A percentile compares a stretch with the other conserved stretches of the same genome.
These are phyloP conservation scores for Micrasema minimum DNA, from an alignment of 1,140 invertebrate genomes.

Conservation along the genomic window DNA sequence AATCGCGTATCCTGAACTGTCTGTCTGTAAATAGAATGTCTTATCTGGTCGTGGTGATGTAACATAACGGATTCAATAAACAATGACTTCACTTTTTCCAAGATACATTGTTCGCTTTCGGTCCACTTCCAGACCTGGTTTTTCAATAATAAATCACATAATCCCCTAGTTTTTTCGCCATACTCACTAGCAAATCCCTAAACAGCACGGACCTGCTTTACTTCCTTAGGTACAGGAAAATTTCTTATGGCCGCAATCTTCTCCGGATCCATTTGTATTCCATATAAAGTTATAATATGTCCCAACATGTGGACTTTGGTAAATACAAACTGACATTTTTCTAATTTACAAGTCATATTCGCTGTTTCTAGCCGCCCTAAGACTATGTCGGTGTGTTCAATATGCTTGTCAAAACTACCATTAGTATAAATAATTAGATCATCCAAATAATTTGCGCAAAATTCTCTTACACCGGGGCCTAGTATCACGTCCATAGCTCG, in stretches of 20 bases:
- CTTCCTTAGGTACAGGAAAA: not conserved
- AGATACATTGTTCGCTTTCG: not conserved
- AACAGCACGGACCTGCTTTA: not conserved
- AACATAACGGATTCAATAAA: not conserved
- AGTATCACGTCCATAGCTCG: not conserved
- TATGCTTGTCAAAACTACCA: not conserved
- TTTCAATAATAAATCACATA: not conserved
- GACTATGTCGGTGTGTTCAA: not conserved
- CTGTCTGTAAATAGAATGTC: not conserved
- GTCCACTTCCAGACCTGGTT: not conserved
- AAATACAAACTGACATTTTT: not conserved
- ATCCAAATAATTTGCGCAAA: not conserved
- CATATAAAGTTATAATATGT: not conserved
- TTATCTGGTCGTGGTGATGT: not conserved
- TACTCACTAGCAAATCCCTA: not conserved
- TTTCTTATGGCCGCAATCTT: not conserved
- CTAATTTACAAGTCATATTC: not conserved
- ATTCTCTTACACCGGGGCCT: not conserved
- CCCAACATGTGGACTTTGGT: not conserved
- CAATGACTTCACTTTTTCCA: not conserved
- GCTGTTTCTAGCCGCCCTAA: not conserved
- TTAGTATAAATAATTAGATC: not conserved
- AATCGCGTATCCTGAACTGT: not conserved
- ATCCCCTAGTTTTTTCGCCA: not conserved
- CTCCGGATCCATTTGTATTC: not conserved